Evolutionary conservation across 2,888 invertebrate genomes (phyloP).

Genomic region (Kryphioiulus occultus): DNA sequence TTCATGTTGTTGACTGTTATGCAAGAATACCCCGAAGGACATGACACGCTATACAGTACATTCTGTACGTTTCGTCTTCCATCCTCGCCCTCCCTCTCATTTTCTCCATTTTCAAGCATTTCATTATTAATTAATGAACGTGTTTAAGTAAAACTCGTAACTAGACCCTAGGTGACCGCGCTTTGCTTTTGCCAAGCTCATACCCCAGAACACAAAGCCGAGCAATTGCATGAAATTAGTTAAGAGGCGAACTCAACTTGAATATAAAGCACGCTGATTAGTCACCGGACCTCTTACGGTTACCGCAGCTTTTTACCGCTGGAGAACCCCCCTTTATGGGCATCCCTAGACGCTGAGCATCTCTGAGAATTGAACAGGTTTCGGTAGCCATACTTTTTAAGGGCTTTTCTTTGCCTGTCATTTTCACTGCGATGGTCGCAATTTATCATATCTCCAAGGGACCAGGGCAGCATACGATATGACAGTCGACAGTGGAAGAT

Average conservation of each 20-base stretch:
- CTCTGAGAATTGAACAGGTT: too few species aligned
- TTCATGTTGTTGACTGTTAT: constrained; percentile 1
- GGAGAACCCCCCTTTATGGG: background rate
- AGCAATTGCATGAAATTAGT: background rate
- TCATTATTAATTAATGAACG: constrained; percentile 36
- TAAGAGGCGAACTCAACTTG: constrained; percentile 20
- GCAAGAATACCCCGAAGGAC: background rate
- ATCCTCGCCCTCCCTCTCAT: background rate
- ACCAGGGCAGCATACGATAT: too few species aligned
- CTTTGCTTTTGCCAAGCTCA: constrained; percentile 29
- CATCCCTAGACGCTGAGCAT: background rate
- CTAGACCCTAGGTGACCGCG: constrained; percentile 28
- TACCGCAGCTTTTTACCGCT: background rate
- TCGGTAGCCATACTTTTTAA: too few species aligned
- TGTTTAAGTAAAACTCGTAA: constrained; percentile 27
- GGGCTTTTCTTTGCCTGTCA: too few species aligned
- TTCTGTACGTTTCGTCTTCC: background rate
- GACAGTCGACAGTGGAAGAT: too few species aligned
- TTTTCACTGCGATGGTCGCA: too few species aligned
- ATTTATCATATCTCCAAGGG: too few species aligned
- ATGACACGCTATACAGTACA: background rate
- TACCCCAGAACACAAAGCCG: background rate
- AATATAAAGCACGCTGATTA: constrained; percentile 38
- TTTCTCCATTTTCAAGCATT: constrained; percentile 36
- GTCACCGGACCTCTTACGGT: background rate